Evolutionary conservation across 2,888 invertebrate species (phyloP).

Genomic region (Griposia aprilina): DNA sequence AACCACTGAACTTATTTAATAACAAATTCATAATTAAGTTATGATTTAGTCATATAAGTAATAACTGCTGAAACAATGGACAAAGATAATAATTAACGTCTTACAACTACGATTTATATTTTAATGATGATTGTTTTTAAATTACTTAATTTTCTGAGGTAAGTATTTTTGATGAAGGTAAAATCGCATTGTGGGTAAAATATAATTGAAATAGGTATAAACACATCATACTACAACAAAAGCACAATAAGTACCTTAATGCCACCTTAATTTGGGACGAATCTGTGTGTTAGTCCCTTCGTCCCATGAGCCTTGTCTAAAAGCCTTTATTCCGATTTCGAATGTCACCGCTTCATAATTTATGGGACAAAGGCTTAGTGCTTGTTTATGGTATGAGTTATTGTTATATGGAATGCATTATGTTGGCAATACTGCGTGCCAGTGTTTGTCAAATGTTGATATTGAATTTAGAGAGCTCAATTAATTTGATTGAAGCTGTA

Average conservation of each 20-base stretch:
- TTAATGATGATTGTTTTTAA: background rate
- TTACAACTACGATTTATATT: conserved; percentile 1
- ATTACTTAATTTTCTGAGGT: background rate
- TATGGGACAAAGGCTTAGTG: conserved; percentile 80
- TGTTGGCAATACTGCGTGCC: conserved; percentile 45
- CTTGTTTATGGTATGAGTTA: conserved; percentile 82
- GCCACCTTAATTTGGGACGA: conserved; percentile 79
- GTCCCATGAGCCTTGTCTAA: conserved; percentile 73
- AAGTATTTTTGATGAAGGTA: background rate
- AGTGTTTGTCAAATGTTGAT: conserved; percentile 43
- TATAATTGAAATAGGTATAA: conserved; percentile 7
- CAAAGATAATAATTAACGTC: conserved; percentile 12
- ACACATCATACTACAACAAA: conserved; percentile 51
- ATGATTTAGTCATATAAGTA: conserved; percentile 40
- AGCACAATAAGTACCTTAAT: conserved; percentile 75
- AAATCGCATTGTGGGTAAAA: too few species aligned
- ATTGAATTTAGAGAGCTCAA: conserved; percentile 40
- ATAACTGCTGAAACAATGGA: conserved; percentile 16
- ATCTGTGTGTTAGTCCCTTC: conserved; percentile 70
- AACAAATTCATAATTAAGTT: conserved; percentile 45
- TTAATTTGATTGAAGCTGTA: conserved; percentile 31
- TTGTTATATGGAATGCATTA: conserved; percentile 66
- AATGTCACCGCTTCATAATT: conserved; percentile 85
- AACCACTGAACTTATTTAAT: conserved; percentile 44
- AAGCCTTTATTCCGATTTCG: conserved; percentile 80